These are phyloP conservation scores for Drosophila ochracea DNA, from an alignment of 2,888 invertebrate species.

Conservation along the genomic window DNA sequence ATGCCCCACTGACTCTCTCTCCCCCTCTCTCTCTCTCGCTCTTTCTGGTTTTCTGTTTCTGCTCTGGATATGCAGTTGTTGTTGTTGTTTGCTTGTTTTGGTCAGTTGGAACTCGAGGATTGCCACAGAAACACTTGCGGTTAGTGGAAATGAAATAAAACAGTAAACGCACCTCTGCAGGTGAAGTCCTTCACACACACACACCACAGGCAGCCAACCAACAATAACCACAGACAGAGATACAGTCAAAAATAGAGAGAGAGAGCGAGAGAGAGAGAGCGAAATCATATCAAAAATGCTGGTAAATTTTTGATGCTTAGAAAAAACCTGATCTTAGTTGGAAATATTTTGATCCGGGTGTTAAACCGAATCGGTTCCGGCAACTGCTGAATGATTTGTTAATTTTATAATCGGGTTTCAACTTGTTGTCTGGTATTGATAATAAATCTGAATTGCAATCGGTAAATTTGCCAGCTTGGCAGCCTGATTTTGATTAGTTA, in stretches of 20 bases:
- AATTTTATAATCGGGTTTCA: neutral
- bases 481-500: neutral
- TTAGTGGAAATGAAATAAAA: conserved; percentile 51
- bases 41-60: neutral
- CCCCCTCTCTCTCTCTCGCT: neutral
- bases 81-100: conserved; percentile 26
- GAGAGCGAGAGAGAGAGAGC: too few species aligned
- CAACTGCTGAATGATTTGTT: neutral
- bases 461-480: neutral
- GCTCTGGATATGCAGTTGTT: neutral
- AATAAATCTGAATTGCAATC: neutral
- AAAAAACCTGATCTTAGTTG: neutral
- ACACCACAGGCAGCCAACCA: conserved; percentile 27
- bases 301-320: neutral
- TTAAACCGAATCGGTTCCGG: neutral
- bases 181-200: conserved; percentile 13
- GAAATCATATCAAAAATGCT: neutral
- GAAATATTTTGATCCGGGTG: neutral
- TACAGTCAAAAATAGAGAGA: neutral
- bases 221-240: neutral
- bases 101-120: conserved; percentile 32
- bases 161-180: conserved; percentile 34
- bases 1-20: neutral
- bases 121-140: conserved; percentile 52
- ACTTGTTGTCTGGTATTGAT: neutral